Base-by-base conservation (phyloP, 2,888 invertebrate species). In the Laspeyria flexula region DNA sequence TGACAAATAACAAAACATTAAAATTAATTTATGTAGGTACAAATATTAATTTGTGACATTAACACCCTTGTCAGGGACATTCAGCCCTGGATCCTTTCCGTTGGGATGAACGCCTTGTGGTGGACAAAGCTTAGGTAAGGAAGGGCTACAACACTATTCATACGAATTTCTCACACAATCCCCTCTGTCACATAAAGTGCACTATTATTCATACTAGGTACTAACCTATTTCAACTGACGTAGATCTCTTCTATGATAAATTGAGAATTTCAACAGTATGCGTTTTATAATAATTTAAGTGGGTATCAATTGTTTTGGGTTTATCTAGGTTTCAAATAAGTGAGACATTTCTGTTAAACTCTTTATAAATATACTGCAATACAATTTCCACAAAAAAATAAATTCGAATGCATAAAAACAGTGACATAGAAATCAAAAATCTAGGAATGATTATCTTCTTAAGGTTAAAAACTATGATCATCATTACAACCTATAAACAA, bases 201-300 rank as follows among this genome's bases (percentile, higher is more conserved):
- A 85, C 88, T 83, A 86, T 88, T 86, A 88, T 83, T 87, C 86
- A 85, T 75, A 66, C 65, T 70, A 73, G 73, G 71, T 63, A 71
- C 66, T 70, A 77, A 76, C 75, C 75, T 73, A 79, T 77, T 82
- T 76, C 73, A 74, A 76, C 74, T 77, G 81, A 83, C 83, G 73
- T 71, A 81, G 75, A 78, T 80, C 77, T 76, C 67, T 66, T 66
- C 71, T 68, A 75, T 84, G 83, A 85, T 84, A 83, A 85, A 85
- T 85, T 64, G 78, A 73, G 73, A 72, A 71, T 65, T 72, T 69
- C 64, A 63, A 54, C 35, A 35, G 54, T 40, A 56, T 55, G 25
- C 48, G 27, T 50, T 65, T 66, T 72, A 49, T 60, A 71, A 71
- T 57, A n/a, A n/a, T 43, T 37, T 52, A 25, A 31, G 5, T 21